Evolutionary conservation across 2,888 invertebrate species (phyloP).

Genomic region (Belgica antarctica): DNA sequence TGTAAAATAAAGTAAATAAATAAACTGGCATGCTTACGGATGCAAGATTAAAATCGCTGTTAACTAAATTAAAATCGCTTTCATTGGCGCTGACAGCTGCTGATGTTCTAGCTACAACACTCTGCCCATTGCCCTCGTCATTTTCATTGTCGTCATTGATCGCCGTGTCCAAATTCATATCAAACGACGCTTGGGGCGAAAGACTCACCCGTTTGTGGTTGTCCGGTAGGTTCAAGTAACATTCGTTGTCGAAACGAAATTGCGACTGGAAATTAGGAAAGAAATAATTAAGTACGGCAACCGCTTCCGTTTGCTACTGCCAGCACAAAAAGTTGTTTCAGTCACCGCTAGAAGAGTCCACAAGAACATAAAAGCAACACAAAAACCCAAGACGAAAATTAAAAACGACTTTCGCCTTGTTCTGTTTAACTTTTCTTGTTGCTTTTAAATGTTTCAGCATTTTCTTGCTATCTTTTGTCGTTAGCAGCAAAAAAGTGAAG

Average conservation of each 20-base stretch:
- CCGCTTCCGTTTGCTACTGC: not conserved
- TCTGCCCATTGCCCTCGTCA: slow-evolving; percentile 32
- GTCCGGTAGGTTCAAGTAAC: slow-evolving; percentile 94
- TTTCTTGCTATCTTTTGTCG: slow-evolving; percentile 7
- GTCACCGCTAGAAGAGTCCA: not conserved
- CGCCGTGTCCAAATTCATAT: slow-evolving; percentile 45
- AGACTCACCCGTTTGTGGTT: slow-evolving; percentile 97
- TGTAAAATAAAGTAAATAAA: slow-evolving; percentile 47
- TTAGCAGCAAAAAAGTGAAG: not conserved
- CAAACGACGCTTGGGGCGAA: slow-evolving; percentile 46
- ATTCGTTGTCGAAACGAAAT: slow-evolving; percentile 99
- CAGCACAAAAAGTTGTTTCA: slow-evolving; percentile 6
- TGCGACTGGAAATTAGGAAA: slow-evolving; percentile 72
- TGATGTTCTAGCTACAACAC: slow-evolving; percentile 47
- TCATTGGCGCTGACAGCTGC: slow-evolving; percentile 45
- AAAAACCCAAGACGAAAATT: slow-evolving; percentile 17
- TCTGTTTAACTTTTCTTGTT: slow-evolving; percentile 23
- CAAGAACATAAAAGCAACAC: not conserved
- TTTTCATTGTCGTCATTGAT: slow-evolving; percentile 50
- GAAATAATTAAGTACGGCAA: not conserved
- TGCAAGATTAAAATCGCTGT: slow-evolving; percentile 54
- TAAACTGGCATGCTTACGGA: slow-evolving; percentile 53
- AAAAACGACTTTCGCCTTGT: not conserved
- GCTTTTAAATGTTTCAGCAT: slow-evolving; percentile 2
- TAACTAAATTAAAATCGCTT: slow-evolving; percentile 47